A percentile compares a stretch with the other conserved stretches of the same genome.
These are phyloP conservation scores for Penaeus vannamei DNA, from an alignment of 1,140 invertebrate genomes.

Conservation along the genomic window DNA sequence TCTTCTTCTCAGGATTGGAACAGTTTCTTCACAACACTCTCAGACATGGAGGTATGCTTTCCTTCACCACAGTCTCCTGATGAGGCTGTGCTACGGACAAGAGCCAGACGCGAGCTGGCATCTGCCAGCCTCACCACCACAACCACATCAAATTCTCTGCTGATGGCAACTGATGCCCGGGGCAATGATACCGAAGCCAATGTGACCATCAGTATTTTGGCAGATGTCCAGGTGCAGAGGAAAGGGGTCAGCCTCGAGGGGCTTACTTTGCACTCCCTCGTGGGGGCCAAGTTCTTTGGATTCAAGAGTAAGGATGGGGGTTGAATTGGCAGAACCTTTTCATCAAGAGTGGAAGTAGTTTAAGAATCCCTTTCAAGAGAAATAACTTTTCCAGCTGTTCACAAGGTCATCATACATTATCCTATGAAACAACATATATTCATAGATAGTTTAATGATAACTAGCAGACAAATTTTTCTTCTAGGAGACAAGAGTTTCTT, in stretches of 20 bases:
- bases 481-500: slow-evolving; percentile 49
- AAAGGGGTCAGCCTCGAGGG: not conserved
- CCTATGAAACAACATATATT: not conserved
- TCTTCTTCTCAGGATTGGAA: slow-evolving; percentile 51
- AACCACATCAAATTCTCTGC: not conserved
- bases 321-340: too few species aligned
- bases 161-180: not conserved
- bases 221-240: slow-evolving; percentile 53
- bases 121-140: not conserved
- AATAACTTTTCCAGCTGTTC: too few species aligned
- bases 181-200: slow-evolving; percentile 28
- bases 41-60: slow-evolving; percentile 53
- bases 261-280: slow-evolving; percentile 11
- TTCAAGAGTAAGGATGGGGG: slow-evolving; percentile 36
- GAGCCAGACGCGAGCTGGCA: not conserved
- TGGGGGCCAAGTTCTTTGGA: slow-evolving; percentile 36
- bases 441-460: not conserved
- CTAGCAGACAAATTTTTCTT: too few species aligned
- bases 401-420: too few species aligned
- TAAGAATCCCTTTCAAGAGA: too few species aligned
- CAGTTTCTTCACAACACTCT: slow-evolving; percentile 52
- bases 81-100: not conserved
- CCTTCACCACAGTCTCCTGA: not conserved
- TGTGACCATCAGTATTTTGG: slow-evolving; percentile 45
- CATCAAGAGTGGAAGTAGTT: too few species aligned